Evolutionary conservation across 2,888 invertebrate species (phyloP), one percentile per base, ranked within the genome.

Genomic region (Dicyrtoma fusca): DNA sequence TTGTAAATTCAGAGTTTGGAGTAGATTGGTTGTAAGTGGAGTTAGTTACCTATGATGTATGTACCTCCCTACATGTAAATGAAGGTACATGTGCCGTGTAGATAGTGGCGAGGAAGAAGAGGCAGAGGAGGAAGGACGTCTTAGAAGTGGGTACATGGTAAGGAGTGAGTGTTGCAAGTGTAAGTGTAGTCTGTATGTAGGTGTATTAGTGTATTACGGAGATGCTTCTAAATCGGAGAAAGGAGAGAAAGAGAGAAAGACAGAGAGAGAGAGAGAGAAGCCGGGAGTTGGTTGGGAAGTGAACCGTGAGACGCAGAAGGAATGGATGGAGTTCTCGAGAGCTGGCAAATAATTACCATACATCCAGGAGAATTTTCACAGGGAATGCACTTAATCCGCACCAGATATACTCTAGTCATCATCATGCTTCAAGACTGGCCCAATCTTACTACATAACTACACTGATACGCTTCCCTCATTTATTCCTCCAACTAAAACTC

Each of bases 321-420:
- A 71, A 71, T 70, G 63, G 70, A 62, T 71, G 70, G 64, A 71
- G 70, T 62, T 70, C 62, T 70, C 51, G 51, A 70, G 71, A 74
- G 74, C 71, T 74, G 71, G 74, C 74, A 74, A 71, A 74, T 74
- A 74, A 74, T 74, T 74, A 74, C 74, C 74, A 74, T 72, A 74
- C 74, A 74, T 74, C 74, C 64, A 72, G 71, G 71, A 71, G 72
- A 74, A 74, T 74, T 74, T 74, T 74, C 74, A 74, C 74, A 74
- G 74, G 72, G 72, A 72, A 71, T 71, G 72, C 71, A 74, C 72
- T 74, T 74, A 74, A 74, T 74, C 74, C 74, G 71, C 71, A 65
- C 70, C 68, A 74, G 51, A 69, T 69, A 74, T 65, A 66, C 66
- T 42, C 14, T n/a, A 63, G 62, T 49, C 66, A 34, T 63, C 47